phyloP scores from a whole-genome alignment of 1,140 invertebrate genomes.

The Zaprionus camerounensis region DNA sequence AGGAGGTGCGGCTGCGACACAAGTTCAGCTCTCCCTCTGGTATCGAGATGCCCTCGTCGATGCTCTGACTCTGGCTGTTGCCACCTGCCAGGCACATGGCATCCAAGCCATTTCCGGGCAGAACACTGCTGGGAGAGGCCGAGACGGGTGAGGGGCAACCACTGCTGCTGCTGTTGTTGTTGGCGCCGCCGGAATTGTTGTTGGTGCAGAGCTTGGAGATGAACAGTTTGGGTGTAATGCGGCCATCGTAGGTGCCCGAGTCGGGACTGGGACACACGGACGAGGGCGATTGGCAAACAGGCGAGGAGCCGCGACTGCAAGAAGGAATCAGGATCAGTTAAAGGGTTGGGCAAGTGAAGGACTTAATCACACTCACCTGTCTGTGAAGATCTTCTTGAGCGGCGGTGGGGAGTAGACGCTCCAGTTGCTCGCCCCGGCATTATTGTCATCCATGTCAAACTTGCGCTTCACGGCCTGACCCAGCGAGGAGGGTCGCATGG shows the following conservation, averaged over 20 bases:
- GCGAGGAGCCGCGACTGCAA: slow-evolving; percentile 86
- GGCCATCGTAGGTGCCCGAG: slow-evolving; percentile 79
- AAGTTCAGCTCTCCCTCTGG: slow-evolving; percentile 59
- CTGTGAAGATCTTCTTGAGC: slow-evolving; percentile 81
- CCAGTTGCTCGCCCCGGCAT: slow-evolving; percentile 70
- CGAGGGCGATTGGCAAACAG: slow-evolving; percentile 83
- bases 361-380: slow-evolving; percentile 57
- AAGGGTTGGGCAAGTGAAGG: not conserved
- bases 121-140: slow-evolving; percentile 59
- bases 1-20: slow-evolving; percentile 72
- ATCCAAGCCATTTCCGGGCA: slow-evolving; percentile 36
- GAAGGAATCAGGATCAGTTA: not conserved
- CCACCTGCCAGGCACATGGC: slow-evolving; percentile 66
- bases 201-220: slow-evolving; percentile 79
- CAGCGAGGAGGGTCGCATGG: slow-evolving; percentile 90
- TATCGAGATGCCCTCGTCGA: slow-evolving; percentile 78
- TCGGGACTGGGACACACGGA: slow-evolving; percentile 81
- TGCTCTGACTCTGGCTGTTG: slow-evolving; percentile 68
- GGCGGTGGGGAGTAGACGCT: slow-evolving; percentile 80
- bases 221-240: slow-evolving; percentile 78
- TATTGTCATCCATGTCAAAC: slow-evolving; percentile 89
- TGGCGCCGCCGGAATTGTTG: slow-evolving; percentile 52
- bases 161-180: slow-evolving; percentile 69
- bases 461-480: slow-evolving; percentile 90
- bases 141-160: slow-evolving; percentile 76